Evolutionary conservation across 2,797 vertebrate species (phyloP), one percentile per base, ranked within the genome.

Genomic region (Onychomys leucogaster): DNA sequence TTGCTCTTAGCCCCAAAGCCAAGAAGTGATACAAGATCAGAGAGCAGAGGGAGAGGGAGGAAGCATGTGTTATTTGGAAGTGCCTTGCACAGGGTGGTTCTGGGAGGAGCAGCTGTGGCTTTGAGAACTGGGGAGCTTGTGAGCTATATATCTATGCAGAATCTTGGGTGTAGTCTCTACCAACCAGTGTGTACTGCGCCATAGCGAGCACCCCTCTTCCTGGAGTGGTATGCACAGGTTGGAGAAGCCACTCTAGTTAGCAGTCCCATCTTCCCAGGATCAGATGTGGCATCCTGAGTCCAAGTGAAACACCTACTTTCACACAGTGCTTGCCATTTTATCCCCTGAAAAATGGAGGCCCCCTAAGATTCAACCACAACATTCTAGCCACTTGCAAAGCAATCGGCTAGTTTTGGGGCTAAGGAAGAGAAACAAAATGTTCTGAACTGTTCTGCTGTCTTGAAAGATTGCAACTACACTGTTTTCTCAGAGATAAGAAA

Each of bases 301-400:
- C 6, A 0, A 12, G 0, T 13, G 94, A 25, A 61, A 76, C 5
- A 29, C 27, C 63, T 23, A 78, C 59, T 46, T 89, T 82, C 83
- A 34, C 41, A 69, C 23, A 67, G 5, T 8, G 10, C 25, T 76
- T 82, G 81, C 16, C 61, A 52, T 77, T 94, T 93, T 86, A 37
- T 5, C 69, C 57, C 46, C 61, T 41, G 80, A 55, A 82, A 77
- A 69, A 61, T 32, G 23, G 32, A 25, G 41, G 61, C 67, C 61
- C 13, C 14, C 81, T 52, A 43, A 73, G 63, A 59, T 78, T 67
- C 71, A 86, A 69, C 34, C 52, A 9, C 17, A 78, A 75, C 8
- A 37, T 52, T 92, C n/a, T 6, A 89, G 85, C 27, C 89, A 69
- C 82, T 85, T 77, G 91, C 41, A 84, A 95, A 94, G 61, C 94